A percentile compares a stretch with the other conserved stretches of the same genome.
These are phyloP conservation scores for Tetragnatha versicolor DNA, from an alignment of 1,140 invertebrate species.

Conservation along the genomic window DNA sequence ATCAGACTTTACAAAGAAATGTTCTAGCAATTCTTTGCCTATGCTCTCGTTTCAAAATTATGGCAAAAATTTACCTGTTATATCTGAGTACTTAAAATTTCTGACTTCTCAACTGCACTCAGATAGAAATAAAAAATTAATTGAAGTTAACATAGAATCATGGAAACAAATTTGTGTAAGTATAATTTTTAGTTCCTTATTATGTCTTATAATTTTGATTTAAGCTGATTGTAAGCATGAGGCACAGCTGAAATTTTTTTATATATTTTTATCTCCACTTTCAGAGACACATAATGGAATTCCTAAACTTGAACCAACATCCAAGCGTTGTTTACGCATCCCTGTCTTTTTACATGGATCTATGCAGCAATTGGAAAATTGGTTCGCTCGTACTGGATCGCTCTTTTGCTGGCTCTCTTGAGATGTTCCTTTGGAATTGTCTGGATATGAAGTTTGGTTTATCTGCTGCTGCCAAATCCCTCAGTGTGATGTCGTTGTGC, in stretches of 20 bases:
- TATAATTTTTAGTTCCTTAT: neutral
- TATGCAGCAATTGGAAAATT: constrained; percentile 2
- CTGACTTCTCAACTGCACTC: neutral
- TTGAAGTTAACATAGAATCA: no score
- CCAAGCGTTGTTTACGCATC: neutral
- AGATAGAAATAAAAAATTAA: no score
- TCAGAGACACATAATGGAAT: no score
- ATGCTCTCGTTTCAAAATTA: no score
- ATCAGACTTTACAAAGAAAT: no score
- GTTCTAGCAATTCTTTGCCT: no score
- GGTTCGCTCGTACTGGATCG: neutral
- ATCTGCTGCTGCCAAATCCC: constrained; percentile 1
- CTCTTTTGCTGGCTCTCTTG: neutral
- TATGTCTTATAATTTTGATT: neutral
- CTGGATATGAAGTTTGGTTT: neutral
- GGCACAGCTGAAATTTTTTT: neutral
- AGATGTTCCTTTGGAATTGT: neutral
- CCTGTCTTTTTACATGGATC: neutral
- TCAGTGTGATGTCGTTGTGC: constrained; percentile 15
- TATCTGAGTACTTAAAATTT: constrained; percentile 9
- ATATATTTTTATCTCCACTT: neutral
- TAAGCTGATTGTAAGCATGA: no score
- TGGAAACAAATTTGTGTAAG: constrained; percentile 32
- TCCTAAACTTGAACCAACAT: no score
- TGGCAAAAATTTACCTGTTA: neutral